Evolutionary conservation across 2,888 invertebrate species (phyloP), one percentile per base, ranked within the genome.

Genomic region (Merodon equestris): DNA sequence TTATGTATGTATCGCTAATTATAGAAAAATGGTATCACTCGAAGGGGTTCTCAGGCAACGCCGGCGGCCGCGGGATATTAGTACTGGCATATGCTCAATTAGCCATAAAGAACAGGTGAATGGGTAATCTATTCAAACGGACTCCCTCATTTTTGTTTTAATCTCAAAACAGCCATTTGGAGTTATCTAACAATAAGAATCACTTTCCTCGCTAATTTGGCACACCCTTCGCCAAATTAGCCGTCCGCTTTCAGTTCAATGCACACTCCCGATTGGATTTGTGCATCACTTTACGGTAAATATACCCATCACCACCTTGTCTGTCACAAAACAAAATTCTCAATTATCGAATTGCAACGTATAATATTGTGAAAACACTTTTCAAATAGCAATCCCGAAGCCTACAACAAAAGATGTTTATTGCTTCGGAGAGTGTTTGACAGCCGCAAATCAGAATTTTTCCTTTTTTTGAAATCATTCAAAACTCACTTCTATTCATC

Each of bases 361-460:
- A 74, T 68, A 74, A 74, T 79, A 50, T 79, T 79, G 54, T 79
- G 79, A 79, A 79, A 79, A 79, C 79, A 79, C 73, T 79, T 79
- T 79, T 74, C 74, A 68, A 74, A 74, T 74, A 74, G 68, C 79
- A 70, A 64, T 68, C 73, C n/a, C 63, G 17, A 48, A 64, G 38
- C n/a, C 13, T 15, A 68, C 58, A 70, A 79, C 79, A 79, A 79
- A 70, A 54, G 45, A 60, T 79, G 79, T 79, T 79, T 79, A 79
- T 74, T 74, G 74, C 74, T 63, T 54, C 58, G 47, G 58, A 60
- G 64, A 74, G 64, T 79, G 79, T 79, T 79, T 68, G 79, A 79
- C 79, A 79, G 79, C 40, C 68, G 68, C 68, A 79, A 68, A 79
- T 74, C 79, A 73, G 14, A 63, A 56, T 27, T 58, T 66, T 60